phyloP scores from a whole-genome alignment of 2,888 invertebrate genomes.

The Gortyna flavago region DNA sequence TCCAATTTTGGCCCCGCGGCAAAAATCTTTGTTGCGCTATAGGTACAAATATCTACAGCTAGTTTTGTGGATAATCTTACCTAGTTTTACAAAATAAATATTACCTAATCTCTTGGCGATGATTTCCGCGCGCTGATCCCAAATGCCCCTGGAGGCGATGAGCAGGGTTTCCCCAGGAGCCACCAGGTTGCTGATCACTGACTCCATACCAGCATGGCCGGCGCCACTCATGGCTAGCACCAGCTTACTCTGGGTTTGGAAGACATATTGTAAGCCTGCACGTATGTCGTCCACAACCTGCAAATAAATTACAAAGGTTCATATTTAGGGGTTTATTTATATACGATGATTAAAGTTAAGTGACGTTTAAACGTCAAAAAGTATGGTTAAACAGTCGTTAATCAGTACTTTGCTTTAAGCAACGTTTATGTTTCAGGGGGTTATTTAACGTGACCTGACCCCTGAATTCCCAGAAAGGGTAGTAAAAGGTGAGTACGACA shows the following conservation, averaged over 20 bases:
- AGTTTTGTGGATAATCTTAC: not conserved
- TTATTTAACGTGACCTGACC: too few species aligned
- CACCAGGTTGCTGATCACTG: constrained; percentile 94
- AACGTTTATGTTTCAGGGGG: too few species aligned
- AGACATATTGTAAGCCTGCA: constrained; percentile 94
- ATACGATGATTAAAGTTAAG: not conserved
- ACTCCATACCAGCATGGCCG: constrained; percentile 95
- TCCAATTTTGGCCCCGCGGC: not conserved
- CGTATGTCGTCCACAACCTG: constrained; percentile 96
- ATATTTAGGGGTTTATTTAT: not conserved
- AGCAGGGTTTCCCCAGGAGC: constrained; percentile 94
- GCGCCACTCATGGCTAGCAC: constrained; percentile 95
- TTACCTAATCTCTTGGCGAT: constrained; percentile 93
- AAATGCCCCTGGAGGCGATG: constrained; percentile 94
- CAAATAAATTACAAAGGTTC: constrained; percentile 32
- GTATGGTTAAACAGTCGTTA: too few species aligned
- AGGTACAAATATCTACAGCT: not conserved
- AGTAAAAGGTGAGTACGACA: not conserved
- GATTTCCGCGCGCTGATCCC: constrained; percentile 95
- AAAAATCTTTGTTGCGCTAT: not conserved
- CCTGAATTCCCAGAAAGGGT: too few species aligned
- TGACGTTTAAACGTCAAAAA: not conserved
- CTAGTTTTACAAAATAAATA: not conserved
- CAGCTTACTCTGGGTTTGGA: constrained; percentile 95
- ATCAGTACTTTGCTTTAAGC: not conserved